Evolutionary conservation across 2,113 vertebrate species (phyloP).

Genomic region (Paramormyrops kingsleyae): DNA sequence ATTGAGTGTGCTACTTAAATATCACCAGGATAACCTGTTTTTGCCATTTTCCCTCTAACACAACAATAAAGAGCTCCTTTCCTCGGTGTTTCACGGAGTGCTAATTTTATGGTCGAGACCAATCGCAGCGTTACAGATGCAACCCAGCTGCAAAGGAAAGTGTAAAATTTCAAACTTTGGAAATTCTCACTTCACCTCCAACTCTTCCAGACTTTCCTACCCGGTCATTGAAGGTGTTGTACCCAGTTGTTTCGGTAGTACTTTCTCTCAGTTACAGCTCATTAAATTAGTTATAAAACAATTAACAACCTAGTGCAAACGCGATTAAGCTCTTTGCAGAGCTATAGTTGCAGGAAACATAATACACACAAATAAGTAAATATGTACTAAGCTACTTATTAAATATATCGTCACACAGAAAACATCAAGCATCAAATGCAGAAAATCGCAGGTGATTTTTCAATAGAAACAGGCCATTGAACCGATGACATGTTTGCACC

Average conservation of each 20-base stretch:
- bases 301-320: constrained; percentile 54
- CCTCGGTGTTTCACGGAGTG: constrained; percentile 27
- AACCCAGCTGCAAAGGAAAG: constrained; percentile 80
- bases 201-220: constrained; percentile 49
- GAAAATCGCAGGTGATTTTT: not conserved
- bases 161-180: constrained; percentile 79
- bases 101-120: constrained; percentile 72
- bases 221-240: constrained; percentile 56
- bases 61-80: constrained; percentile 28
- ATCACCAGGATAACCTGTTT: not conserved
- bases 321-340: constrained; percentile 34
- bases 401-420: not conserved
- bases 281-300: constrained; percentile 64
- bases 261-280: constrained; percentile 44
- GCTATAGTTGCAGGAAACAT: not conserved
- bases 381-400: not conserved
- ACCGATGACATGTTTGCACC: not conserved
- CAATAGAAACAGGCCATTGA: not conserved
- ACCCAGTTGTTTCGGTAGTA: constrained; percentile 18
- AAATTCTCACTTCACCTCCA: constrained; percentile 66
- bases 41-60: not conserved
- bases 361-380: not conserved
- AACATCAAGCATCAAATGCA: not conserved
- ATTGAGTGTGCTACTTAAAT: constrained; percentile 5
- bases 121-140: constrained; percentile 87